These are phyloP conservation scores for Ephestia elutella DNA, from an alignment of 1,140 invertebrate species.

Conservation along the genomic window DNA sequence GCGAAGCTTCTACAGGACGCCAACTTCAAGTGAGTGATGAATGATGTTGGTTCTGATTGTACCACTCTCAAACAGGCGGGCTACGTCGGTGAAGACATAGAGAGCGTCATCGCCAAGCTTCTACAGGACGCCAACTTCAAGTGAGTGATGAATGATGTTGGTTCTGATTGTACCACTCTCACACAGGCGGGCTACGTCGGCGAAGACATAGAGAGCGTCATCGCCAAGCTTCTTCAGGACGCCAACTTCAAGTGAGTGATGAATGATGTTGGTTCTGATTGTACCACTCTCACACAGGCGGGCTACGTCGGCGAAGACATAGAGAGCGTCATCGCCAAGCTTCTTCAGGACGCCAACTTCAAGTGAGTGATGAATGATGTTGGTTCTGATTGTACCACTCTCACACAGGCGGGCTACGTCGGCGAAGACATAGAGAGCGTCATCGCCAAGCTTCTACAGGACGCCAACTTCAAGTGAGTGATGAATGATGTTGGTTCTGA, in stretches of 20 bases:
- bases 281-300: slow-evolving; percentile 98
- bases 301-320: slow-evolving; percentile 99
- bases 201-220: too few relatives aligned
- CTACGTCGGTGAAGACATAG: slow-evolving; percentile 99
- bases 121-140: slow-evolving; percentile 97
- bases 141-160: too few relatives aligned
- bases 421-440: slow-evolving; percentile 99
- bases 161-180: too few relatives aligned
- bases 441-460: slow-evolving; percentile 97
- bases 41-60: slow-evolving; percentile 80
- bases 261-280: too few relatives aligned
- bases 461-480: too few relatives aligned
- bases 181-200: too few relatives aligned
- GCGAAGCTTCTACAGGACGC: too few relatives aligned
- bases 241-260: too few relatives aligned
- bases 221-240: too few relatives aligned
- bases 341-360: slow-evolving; percentile 97
- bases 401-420: slow-evolving; percentile 99
- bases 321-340: slow-evolving; percentile 98
- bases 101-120: slow-evolving; percentile 98
- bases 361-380: too few relatives aligned
- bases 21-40: too few relatives aligned
- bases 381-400: slow-evolving; percentile 99
- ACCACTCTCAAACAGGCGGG: slow-evolving; percentile 99
- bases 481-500: too few relatives aligned